Base-by-base conservation (phyloP, 2,888 invertebrate genomes). In the Phasia obesa region DNA sequence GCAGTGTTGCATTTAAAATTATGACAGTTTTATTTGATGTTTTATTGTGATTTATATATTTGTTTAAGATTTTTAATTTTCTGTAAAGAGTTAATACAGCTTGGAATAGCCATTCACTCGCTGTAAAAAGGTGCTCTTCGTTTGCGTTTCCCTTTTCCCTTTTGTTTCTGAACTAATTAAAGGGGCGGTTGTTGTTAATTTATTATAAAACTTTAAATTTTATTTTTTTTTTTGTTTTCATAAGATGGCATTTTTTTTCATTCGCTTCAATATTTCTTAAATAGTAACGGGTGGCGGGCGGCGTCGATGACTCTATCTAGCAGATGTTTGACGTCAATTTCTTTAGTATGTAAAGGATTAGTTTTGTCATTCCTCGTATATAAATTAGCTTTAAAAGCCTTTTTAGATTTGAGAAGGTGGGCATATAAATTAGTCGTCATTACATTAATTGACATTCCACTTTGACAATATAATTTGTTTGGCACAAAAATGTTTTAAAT, bases 11-110 rank as follows among this genome's bases (percentile, higher is more conserved):
- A 85, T 86, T 87, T 86, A 85, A 82, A 89, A 88, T 89, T 89
- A 89, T 89, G 89, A 89, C 88, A 88, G 87, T 89, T 88, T 89
- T 88, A 89, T 89, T 88, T 88, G 88, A 88, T 87, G 79, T 87
- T 88, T 86, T 88, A 89, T 89, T 89, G 84, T 86, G 84, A 86
- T 85, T 86, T 85, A 84, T 83, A 71, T 82, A 59, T 60, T 65
- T 65, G 60, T 70, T 31, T 17, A 21, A 35, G 55, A 70, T 55
- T 77, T 60, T 60, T 53, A 35, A 31, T 62, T 70, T 70, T 23
- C 44, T 44, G 25, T 44, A 70, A 70, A 77, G 76, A 69, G 76
- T 69, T 64, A 42, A 19, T 23, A 19, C 55, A 11, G 25, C 25
- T 49, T 49, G 19, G 7, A 19, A 19, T 38, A 7, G 2, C 11